Conservation (phyloP, 2,113 vertebrate species). For the Leucosticte australis region DNA sequence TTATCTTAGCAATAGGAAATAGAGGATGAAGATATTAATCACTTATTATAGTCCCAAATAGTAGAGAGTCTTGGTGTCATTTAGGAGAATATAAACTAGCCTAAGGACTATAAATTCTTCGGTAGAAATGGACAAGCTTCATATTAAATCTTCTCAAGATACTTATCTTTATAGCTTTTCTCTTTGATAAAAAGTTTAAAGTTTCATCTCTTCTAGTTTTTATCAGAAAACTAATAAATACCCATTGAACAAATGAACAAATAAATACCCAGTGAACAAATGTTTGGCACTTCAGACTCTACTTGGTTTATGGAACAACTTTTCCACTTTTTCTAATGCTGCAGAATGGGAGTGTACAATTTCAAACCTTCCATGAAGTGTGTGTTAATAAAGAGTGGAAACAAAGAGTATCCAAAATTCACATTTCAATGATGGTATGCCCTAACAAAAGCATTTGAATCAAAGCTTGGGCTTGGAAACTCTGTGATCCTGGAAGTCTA, state of each 20-base stretch:
- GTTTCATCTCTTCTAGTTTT: background rate
- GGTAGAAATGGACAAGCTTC: background rate
- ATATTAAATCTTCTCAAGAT: background rate
- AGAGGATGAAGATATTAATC: background rate
- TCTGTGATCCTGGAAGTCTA: background rate
- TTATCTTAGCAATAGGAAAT: background rate
- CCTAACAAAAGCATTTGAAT: background rate
- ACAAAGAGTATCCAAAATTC: background rate
- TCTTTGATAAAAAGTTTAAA: background rate
- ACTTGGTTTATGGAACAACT: background rate
- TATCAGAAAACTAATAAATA: background rate
- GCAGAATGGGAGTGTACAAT: background rate
- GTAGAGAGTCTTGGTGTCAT: background rate
- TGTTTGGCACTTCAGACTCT: background rate
- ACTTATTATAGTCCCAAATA: background rate
- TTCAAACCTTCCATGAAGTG: background rate
- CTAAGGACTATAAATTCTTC: background rate
- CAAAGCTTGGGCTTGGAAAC: background rate
- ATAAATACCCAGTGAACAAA: background rate
- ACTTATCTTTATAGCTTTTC: background rate
- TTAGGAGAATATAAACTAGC: background rate
- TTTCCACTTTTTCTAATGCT: background rate
- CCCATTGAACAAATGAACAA: background rate
- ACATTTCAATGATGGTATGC: background rate
- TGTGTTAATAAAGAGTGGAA: background rate